phyloP scores from a whole-genome alignment of 2,113 vertebrate species.

The Odontophorus gujanensis region DNA sequence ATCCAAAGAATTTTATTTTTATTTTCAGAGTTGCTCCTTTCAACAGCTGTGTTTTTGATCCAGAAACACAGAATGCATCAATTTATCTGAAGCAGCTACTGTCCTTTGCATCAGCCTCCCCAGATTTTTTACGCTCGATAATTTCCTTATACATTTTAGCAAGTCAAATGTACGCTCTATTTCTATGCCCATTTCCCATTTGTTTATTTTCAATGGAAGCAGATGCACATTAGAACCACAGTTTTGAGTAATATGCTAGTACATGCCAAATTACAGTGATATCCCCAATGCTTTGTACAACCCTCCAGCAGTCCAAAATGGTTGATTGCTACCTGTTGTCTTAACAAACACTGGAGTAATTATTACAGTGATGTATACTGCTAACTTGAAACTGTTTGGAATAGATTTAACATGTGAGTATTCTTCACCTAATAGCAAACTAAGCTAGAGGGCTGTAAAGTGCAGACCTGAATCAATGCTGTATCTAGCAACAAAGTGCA shows the following conservation, averaged over 20 bases:
- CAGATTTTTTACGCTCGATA: not conserved
- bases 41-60: not conserved
- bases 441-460: not conserved
- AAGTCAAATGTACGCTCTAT: not conserved
- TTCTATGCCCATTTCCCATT: not conserved
- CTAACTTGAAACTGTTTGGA: not conserved
- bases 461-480: not conserved
- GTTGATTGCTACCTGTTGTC: constrained; percentile 3
- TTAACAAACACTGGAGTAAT: not conserved
- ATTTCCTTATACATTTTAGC: not conserved
- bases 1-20: not conserved
- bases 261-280: constrained; percentile 1
- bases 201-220: constrained; percentile 19
- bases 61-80: not conserved
- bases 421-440: not conserved
- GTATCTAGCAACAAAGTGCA: not conserved
- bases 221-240: not conserved
- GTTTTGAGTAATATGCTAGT: not conserved
- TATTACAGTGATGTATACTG: not conserved
- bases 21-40: not conserved
- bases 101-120: not conserved
- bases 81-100: not conserved
- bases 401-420: not conserved
- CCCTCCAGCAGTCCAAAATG: not conserved
- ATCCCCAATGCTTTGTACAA: not conserved